Evolutionary conservation across 2,113 vertebrate genomes (phyloP).

Genomic region (Siphamia tubifer): DNA sequence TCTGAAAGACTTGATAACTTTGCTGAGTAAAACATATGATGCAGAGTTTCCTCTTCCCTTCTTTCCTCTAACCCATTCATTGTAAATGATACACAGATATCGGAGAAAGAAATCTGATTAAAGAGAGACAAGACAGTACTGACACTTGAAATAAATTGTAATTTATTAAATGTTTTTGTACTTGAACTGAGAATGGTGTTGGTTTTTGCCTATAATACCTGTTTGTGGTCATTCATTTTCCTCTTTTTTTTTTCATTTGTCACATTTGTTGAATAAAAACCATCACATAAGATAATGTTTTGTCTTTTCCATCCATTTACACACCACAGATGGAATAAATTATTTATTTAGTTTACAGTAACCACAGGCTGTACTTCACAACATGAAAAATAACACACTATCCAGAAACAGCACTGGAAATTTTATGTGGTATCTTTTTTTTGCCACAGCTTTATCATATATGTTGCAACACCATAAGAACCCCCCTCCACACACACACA

Average conservation of each 20-base stretch:
- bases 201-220: constrained; percentile 20
- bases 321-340: too few species aligned
- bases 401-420: too few species aligned
- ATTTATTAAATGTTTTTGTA: constrained; percentile 26
- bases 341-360: too few species aligned
- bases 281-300: too few species aligned
- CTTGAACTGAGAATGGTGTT: neutral
- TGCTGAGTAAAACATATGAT: constrained; percentile 30
- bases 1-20: neutral
- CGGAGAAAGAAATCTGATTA: constrained; percentile 62
- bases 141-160: neutral
- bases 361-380: too few species aligned
- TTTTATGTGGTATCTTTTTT: too few species aligned
- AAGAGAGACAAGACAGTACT: constrained; percentile 15
- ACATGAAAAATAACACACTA: too few species aligned
- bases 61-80: constrained; percentile 4
- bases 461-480: too few species aligned
- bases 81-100: constrained; percentile 60
- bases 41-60: neutral
- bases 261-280: constrained; percentile 46
- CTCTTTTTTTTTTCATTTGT: constrained; percentile 32
- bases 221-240: constrained; percentile 19
- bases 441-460: too few species aligned
- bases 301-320: too few species aligned
- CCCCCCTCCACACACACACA: too few species aligned